Conservation (phyloP, 2,888 invertebrate genomes). For the Caenorhabditis sp. region DNA sequence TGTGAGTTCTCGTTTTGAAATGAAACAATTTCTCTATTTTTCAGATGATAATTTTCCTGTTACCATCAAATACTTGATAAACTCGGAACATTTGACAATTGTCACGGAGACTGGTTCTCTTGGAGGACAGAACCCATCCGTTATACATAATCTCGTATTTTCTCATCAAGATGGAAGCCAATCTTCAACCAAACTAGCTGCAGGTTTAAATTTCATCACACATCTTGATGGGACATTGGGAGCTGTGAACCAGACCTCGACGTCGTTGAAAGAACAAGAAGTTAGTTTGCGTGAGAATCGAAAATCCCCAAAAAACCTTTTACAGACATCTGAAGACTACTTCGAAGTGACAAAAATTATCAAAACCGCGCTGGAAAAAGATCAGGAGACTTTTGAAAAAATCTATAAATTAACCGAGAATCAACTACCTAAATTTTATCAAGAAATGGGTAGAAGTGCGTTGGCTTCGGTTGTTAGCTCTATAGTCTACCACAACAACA, state of each 20-base stretch:
- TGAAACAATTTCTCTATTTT: neutral
- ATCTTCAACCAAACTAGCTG: too few relatives aligned
- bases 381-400: neutral
- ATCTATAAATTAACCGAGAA: slow-evolving; percentile 2
- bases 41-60: neutral
- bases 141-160: neutral
- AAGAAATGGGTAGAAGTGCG: slow-evolving; percentile 11
- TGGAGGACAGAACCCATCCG: neutral
- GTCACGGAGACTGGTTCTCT: neutral
- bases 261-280: neutral
- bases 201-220: too few relatives aligned
- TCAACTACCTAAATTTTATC: slow-evolving; percentile 17
- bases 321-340: neutral
- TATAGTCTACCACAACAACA: neutral
- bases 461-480: slow-evolving; percentile 4
- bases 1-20: neutral
- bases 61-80: neutral
- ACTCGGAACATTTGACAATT: neutral
- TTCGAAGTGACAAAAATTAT: neutral
- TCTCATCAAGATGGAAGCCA: neutral
- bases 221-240: too few relatives aligned
- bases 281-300: neutral
- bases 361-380: neutral
- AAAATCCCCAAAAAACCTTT: too few relatives aligned
- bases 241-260: too few relatives aligned